Evolutionary conservation across 2,888 invertebrate genomes (phyloP), one percentile per base, ranked within the genome.

Genomic region (Drosophila sordidula): DNA sequence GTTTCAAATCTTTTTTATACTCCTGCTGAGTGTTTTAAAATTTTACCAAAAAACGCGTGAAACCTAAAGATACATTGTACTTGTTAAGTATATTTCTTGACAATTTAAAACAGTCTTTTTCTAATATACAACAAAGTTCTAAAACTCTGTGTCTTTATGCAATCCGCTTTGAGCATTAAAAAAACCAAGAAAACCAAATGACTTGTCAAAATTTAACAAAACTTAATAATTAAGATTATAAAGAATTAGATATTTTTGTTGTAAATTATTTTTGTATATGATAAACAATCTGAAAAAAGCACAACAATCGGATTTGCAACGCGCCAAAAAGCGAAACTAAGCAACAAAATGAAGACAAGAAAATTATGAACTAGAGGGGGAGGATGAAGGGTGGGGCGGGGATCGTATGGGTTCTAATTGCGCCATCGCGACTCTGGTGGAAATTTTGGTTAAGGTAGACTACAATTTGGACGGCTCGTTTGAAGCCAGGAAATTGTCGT

Each of bases 401-500:
- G 36, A 22, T 14, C 1, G 46, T 8, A 18, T 39, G 12, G 44
- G 72, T 76, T 54, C 67, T 65, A 75, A 70, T 61, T 59, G 52
- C 52, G 52, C 44, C 52, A 51, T 36, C 22, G 22, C 55, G 45
- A 49, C 26, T 67, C 42, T 39, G 55, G 74, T 74, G 76, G 16
- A 56, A 52, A 50, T 29, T 51, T 38, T 5, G 38, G 16, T 32
- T 38, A 44, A 29, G 44, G 34, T 16, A 51, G 63, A 41, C 50
- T 32, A 39, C 54, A 70, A 66, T 66, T 66, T 56, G 55, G 62
- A 56, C 68, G 75, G 58, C 38, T 63, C 58, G 76, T 67, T 74
- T 70, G 54, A 44, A 52, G 39, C 44, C 77, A 69, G 75, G 77
- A 77, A 77, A 77, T 77, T 50, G 38, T 22, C 45, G 68, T 61